These are phyloP conservation scores for Trichomalopsis sarcophagae DNA, from an alignment of 1,140 invertebrate species.

Conservation along the genomic window DNA sequence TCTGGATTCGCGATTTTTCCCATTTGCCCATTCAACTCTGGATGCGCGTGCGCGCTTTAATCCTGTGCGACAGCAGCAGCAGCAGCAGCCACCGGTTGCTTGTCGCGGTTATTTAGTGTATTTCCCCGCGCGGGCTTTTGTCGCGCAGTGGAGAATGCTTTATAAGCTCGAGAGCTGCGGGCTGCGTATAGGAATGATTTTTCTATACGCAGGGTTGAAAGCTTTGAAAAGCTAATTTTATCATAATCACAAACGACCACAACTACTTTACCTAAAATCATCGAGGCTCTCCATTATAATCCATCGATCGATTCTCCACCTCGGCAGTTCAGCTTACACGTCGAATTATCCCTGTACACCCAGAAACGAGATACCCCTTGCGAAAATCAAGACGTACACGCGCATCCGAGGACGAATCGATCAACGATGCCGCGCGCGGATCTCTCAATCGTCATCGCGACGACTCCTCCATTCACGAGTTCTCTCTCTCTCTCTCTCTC, in stretches of 20 bases:
- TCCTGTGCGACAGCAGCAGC: constrained; percentile 12
- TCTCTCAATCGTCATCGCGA: neutral
- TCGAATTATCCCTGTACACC: too few species aligned
- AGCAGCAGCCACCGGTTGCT: neutral
- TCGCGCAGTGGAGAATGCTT: neutral
- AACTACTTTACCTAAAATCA: too few species aligned
- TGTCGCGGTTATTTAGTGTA: constrained; percentile 12
- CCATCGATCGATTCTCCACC: too few species aligned
- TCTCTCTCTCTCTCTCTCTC: neutral
- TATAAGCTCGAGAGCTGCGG: neutral
- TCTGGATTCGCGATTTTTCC: constrained; percentile 11
- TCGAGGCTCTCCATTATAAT: too few species aligned
- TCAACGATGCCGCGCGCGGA: neutral
- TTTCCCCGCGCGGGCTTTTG: constrained; percentile 10
- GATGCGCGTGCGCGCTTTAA: constrained; percentile 14
- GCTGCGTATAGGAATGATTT: neutral
- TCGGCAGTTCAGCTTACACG: too few species aligned
- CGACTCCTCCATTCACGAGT: neutral
- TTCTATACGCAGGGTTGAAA: too few species aligned
- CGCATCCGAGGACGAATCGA: neutral
- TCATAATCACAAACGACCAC: too few species aligned
- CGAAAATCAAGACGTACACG: neutral
- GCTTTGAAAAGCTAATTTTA: too few species aligned
- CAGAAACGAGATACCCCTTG: neutral
- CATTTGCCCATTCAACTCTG: neutral